Evolutionary conservation across 2,113 vertebrate genomes (phyloP).

Genomic region (Percopsis transmontana): DNA sequence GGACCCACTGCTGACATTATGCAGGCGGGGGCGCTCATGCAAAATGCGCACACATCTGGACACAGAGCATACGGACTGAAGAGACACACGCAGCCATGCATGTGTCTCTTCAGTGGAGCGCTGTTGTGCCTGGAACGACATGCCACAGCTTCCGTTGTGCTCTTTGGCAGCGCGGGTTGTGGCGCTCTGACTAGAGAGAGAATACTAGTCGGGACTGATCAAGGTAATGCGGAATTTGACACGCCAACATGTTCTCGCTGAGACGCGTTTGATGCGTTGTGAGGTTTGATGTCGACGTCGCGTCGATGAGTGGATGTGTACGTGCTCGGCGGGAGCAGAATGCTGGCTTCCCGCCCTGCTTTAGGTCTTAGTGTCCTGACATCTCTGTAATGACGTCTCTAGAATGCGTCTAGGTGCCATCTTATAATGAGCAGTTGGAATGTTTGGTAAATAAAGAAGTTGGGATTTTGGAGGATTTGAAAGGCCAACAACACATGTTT

Average conservation of each 20-base stretch:
- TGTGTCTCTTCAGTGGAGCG: background rate
- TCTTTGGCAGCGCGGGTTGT: slow-evolving; percentile 37
- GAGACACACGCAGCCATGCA: background rate
- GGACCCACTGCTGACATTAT: slow-evolving; percentile 18
- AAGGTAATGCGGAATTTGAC: slow-evolving; percentile 59
- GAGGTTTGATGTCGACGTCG: slow-evolving; percentile 56
- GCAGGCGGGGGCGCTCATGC: slow-evolving; percentile 6
- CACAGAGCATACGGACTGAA: background rate
- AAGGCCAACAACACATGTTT: background rate
- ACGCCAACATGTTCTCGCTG: slow-evolving; percentile 48
- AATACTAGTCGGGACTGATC: slow-evolving; percentile 64
- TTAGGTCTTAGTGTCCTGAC: slow-evolving; percentile 44
- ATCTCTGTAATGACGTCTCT: slow-evolving; percentile 23
- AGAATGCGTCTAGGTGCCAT: too few species aligned
- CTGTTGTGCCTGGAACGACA: slow-evolving; percentile 21
- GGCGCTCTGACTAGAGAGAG: slow-evolving; percentile 41
- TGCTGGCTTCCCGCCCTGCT: slow-evolving; percentile 41
- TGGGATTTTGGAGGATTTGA: background rate
- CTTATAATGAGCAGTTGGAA: background rate
- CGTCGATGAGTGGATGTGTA: slow-evolving; percentile 39
- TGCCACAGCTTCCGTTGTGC: slow-evolving; percentile 31
- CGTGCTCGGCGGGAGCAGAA: slow-evolving; percentile 33
- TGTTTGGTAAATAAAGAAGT: background rate
- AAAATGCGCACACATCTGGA: slow-evolving; percentile 1
- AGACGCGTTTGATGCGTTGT: slow-evolving; percentile 56